phyloP scores from a whole-genome alignment of 2,797 vertebrate genomes.

The Lycodopsis pacificus region DNA sequence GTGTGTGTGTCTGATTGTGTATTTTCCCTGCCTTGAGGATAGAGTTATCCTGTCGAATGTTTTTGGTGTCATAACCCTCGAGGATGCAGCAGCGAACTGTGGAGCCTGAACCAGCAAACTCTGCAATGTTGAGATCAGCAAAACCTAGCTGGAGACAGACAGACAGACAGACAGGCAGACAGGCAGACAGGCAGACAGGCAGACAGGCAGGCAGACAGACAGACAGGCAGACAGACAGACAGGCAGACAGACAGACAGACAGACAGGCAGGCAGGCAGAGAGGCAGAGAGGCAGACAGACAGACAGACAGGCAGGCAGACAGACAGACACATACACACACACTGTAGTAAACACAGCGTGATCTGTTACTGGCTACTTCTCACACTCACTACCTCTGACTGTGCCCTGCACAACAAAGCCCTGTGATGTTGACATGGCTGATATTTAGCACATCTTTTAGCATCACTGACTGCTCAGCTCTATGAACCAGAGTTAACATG shows the following conservation, averaged over 20 bases:
- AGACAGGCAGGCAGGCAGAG: slow-evolving; percentile 8
- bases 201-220: not conserved
- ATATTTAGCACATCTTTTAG: slow-evolving; percentile 17
- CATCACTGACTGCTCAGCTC: slow-evolving; percentile 21
- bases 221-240: not conserved
- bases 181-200: not conserved
- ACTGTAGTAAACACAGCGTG: not conserved
- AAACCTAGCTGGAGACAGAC: slow-evolving; percentile 88
- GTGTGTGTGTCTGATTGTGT: slow-evolving; percentile 11
- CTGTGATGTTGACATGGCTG: slow-evolving; percentile 1
- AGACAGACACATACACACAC: not conserved
- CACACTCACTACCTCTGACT: slow-evolving; percentile 60
- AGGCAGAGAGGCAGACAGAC: too few relatives aligned
- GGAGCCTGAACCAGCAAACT: slow-evolving; percentile 95
- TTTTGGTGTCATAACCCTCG: slow-evolving; percentile 96
- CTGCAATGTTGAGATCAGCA: slow-evolving; percentile 94
- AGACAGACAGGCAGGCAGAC: slow-evolving; percentile 5
- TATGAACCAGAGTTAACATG: slow-evolving; percentile 11
- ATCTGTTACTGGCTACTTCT: slow-evolving; percentile 6
- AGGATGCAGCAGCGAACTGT: slow-evolving; percentile 93
- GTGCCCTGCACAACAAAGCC: slow-evolving; percentile 14
- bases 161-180: slow-evolving; percentile 12
- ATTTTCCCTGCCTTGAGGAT: slow-evolving; percentile 89
- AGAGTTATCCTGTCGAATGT: slow-evolving; percentile 96
- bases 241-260: slow-evolving; percentile 11